These are phyloP conservation scores for Solenopsis invicta DNA, from an alignment of 1,140 invertebrate species.

Conservation along the genomic window DNA sequence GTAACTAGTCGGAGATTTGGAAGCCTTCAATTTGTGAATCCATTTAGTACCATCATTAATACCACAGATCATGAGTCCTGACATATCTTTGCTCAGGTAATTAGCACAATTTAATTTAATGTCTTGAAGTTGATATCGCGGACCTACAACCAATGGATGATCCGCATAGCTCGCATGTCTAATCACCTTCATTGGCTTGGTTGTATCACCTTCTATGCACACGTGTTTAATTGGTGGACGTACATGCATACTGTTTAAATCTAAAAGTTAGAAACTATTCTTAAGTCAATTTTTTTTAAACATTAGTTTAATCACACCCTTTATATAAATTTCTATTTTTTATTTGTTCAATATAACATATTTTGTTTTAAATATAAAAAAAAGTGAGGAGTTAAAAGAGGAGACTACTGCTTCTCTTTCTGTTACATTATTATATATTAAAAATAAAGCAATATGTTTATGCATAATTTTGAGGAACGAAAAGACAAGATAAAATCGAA, in stretches of 20 bases:
- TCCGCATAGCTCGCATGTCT: slow-evolving; percentile 90
- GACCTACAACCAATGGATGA: slow-evolving; percentile 91
- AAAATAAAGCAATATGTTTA: slow-evolving; percentile 6
- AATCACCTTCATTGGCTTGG: slow-evolving; percentile 88
- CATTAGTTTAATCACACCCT: neutral
- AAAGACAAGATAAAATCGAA: neutral
- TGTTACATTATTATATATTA: neutral
- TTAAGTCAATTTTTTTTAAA: slow-evolving; percentile 1
- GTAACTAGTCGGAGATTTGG: slow-evolving; percentile 90
- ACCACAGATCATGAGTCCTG: slow-evolving; percentile 93
- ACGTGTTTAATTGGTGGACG: slow-evolving; percentile 89
- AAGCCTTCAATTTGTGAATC: slow-evolving; percentile 87
- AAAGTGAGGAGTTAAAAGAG: neutral
- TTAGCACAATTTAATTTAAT: slow-evolving; percentile 88
- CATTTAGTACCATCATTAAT: slow-evolving; percentile 89
- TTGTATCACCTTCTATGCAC: slow-evolving; percentile 89
- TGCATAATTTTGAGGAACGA: neutral
- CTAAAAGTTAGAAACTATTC: slow-evolving; percentile 86
- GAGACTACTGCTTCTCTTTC: neutral
- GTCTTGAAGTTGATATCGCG: slow-evolving; percentile 90
- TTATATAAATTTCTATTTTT: neutral
- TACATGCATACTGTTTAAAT: slow-evolving; percentile 91
- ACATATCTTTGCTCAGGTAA: slow-evolving; percentile 88
- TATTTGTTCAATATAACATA: neutral
- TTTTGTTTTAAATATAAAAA: neutral